These are phyloP conservation scores for Thalassophryne amazonica DNA, from an alignment of 2,797 vertebrate genomes.

Conservation along the genomic window DNA sequence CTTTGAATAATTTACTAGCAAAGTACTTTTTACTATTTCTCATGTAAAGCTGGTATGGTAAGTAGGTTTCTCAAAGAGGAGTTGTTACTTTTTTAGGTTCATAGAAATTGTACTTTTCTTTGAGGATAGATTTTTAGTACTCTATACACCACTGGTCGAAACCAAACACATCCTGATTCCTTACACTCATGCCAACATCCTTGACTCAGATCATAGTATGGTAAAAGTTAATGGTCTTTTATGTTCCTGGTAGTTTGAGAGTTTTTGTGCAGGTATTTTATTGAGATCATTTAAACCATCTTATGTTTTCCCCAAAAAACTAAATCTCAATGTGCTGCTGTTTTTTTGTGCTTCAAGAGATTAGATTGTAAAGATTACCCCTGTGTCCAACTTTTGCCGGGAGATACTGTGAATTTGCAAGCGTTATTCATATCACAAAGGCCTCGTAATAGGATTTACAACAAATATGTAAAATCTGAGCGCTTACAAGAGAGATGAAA, in stretches of 20 bases:
- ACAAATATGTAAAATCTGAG: conserved; percentile 74
- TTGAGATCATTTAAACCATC: conserved; percentile 8
- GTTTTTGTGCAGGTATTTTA: conserved; percentile 12
- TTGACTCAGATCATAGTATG: conserved; percentile 38
- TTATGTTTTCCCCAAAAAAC: conserved; percentile 43
- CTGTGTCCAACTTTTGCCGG: conserved; percentile 72
- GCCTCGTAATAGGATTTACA: conserved; percentile 76
- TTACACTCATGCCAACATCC: too few relatives aligned
- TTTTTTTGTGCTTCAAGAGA: conserved; percentile 57
- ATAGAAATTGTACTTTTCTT: too few relatives aligned
- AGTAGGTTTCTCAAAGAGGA: too few relatives aligned
- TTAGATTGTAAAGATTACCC: conserved; percentile 74
- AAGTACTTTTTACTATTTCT: too few relatives aligned
- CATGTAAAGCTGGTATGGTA: too few relatives aligned
- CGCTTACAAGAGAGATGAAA: conserved; percentile 75
- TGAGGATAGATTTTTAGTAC: too few relatives aligned
- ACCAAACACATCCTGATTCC: too few relatives aligned
- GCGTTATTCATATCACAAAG: conserved; percentile 72
- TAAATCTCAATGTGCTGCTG: conserved; percentile 31
- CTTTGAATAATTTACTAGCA: too few relatives aligned
- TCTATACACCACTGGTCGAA: too few relatives aligned
- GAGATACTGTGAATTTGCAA: conserved; percentile 75
- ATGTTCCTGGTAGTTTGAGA: neutral
- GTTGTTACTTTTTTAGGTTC: too few relatives aligned
- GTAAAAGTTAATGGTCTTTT: conserved; percentile 3